A percentile compares a stretch with the other conserved stretches of the same genome.
Evolutionary conservation across 1,140 invertebrate species (phyloP).

Genomic region (Physella acuta): DNA sequence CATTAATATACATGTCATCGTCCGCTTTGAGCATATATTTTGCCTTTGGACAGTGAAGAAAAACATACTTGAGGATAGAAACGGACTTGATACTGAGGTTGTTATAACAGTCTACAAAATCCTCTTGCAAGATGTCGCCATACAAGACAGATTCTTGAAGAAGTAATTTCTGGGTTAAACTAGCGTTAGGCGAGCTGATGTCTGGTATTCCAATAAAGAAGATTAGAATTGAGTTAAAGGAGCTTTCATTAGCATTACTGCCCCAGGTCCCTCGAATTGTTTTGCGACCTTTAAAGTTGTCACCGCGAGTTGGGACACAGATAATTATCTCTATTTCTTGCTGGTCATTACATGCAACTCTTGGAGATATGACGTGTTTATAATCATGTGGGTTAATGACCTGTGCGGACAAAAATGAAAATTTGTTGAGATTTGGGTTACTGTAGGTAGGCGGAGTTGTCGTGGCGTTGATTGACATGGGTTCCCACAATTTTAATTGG

Average conservation of each 20-base stretch:
- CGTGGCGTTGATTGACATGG: too few relatives aligned
- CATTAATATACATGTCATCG: slow-evolving; percentile 55
- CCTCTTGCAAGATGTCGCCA: slow-evolving; percentile 76
- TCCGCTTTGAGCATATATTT: slow-evolving; percentile 62
- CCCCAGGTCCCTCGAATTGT: slow-evolving; percentile 55
- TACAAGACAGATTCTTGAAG: slow-evolving; percentile 65
- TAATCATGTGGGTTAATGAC: too few relatives aligned
- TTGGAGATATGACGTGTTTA: too few relatives aligned
- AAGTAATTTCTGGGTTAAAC: background rate
- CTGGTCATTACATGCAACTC: too few relatives aligned
- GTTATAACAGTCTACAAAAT: slow-evolving; percentile 76
- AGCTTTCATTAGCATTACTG: slow-evolving; percentile 20
- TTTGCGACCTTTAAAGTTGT: slow-evolving; percentile 34
- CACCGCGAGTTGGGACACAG: slow-evolving; percentile 28
- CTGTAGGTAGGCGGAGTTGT: too few relatives aligned
- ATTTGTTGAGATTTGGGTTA: too few relatives aligned
- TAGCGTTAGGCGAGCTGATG: slow-evolving; percentile 44
- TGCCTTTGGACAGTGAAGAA: slow-evolving; percentile 68
- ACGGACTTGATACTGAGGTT: slow-evolving; percentile 87
- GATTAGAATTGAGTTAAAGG: slow-evolving; percentile 50
- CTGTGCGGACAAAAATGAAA: too few relatives aligned
- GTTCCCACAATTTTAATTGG: too few relatives aligned
- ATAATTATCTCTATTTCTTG: slow-evolving; percentile 36
- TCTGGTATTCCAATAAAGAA: slow-evolving; percentile 70
- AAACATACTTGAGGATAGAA: slow-evolving; percentile 78